These are phyloP conservation scores for Onthophagus sagittarius DNA, from an alignment of 2,888 invertebrate genomes.

Conservation along the genomic window DNA sequence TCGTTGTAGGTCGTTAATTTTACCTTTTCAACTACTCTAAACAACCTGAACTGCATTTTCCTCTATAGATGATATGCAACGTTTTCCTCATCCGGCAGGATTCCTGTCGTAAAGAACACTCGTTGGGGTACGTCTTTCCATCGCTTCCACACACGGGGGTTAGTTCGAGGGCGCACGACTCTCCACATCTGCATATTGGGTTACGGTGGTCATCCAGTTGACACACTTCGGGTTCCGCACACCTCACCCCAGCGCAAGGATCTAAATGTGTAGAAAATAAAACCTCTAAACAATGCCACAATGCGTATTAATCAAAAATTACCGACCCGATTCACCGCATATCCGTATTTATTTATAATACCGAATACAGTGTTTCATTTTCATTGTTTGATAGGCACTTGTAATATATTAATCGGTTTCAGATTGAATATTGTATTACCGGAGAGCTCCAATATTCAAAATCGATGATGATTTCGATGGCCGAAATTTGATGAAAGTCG, in stretches of 20 bases:
- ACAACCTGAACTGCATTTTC: slow-evolving; percentile 76
- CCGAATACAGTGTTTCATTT: neutral
- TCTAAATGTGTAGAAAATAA: slow-evolving; percentile 52
- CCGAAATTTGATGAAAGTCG: neutral
- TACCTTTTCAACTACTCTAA: neutral
- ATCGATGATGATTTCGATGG: neutral
- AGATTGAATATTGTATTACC: neutral
- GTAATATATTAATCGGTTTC: neutral
- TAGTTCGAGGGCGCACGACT: slow-evolving; percentile 71
- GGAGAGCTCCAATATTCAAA: neutral
- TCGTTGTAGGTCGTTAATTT: slow-evolving; percentile 21
- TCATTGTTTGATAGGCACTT: neutral
- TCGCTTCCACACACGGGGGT: slow-evolving; percentile 74
- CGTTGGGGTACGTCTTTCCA: slow-evolving; percentile 78
- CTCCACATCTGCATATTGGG: slow-evolving; percentile 77
- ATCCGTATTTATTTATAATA: neutral
- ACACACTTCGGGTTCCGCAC: slow-evolving; percentile 76
- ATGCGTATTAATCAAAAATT: neutral
- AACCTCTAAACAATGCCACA: neutral
- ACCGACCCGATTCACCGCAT: neutral
- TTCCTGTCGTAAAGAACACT: slow-evolving; percentile 76
- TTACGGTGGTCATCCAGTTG: slow-evolving; percentile 74
- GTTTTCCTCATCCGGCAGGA: slow-evolving; percentile 72
- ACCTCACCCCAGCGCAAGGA: slow-evolving; percentile 77
- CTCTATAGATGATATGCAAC: slow-evolving; percentile 74